Conservation (phyloP, 1,140 invertebrate species). For the Psix sp. region DNA sequence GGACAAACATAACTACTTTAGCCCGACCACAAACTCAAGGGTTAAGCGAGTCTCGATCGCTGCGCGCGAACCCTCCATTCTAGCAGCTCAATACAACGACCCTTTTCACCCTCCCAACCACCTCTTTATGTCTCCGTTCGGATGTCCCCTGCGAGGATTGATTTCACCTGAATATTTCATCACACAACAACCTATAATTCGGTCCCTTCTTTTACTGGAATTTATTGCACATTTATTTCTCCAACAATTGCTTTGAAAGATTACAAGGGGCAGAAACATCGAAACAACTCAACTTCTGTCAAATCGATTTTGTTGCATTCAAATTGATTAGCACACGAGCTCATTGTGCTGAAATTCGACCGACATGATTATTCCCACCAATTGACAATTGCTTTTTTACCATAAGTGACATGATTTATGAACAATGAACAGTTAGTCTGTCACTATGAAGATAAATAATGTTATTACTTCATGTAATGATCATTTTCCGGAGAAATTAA, state of each 20-base stretch:
- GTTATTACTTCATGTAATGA: slow-evolving; percentile 54
- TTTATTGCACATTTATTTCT: slow-evolving; percentile 21
- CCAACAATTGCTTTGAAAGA: slow-evolving; percentile 5
- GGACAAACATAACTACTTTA: slow-evolving; percentile 78
- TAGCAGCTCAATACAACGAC: slow-evolving; percentile 58
- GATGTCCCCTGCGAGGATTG: slow-evolving; percentile 65
- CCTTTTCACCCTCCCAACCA: slow-evolving; percentile 32
- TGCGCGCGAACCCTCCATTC: slow-evolving; percentile 64
- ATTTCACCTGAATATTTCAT: slow-evolving; percentile 77
- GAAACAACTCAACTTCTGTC: too few relatives aligned
- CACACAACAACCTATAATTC: slow-evolving; percentile 42
- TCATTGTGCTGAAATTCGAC: too few relatives aligned
- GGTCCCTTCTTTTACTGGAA: background rate
- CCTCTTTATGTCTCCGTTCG: slow-evolving; percentile 39
- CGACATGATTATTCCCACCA: too few relatives aligned
- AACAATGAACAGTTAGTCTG: slow-evolving; percentile 58
- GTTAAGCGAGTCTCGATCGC: slow-evolving; percentile 74
- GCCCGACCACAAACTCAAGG: slow-evolving; percentile 74
- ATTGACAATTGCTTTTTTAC: slow-evolving; percentile 25
- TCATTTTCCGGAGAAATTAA: slow-evolving; percentile 54
- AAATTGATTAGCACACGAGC: too few relatives aligned
- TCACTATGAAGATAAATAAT: slow-evolving; percentile 56
- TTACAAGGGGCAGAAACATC: too few relatives aligned
- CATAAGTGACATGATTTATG: slow-evolving; percentile 38
- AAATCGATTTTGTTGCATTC: too few relatives aligned